These are phyloP conservation scores for Lampropteryx suffumata DNA, from an alignment of 2,888 invertebrate species.

Conservation along the genomic window DNA sequence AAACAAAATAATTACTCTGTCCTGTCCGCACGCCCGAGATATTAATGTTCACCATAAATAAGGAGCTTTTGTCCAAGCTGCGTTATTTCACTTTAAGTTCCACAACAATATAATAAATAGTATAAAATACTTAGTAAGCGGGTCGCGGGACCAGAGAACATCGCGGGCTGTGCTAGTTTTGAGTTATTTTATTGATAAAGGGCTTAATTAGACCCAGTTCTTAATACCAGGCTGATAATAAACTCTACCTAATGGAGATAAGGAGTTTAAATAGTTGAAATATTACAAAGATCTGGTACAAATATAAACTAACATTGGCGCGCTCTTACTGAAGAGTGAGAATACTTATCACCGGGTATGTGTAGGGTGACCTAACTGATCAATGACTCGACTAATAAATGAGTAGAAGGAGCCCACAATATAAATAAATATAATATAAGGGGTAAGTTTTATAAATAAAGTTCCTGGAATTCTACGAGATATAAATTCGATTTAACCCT, in stretches of 20 bases:
- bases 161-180: not conserved
- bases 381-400: too few relatives aligned
- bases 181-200: not conserved
- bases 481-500: constrained; percentile 4
- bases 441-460: constrained; percentile 7
- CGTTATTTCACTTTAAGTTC: constrained; percentile 47
- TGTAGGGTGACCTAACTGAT: too few relatives aligned
- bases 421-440: too few relatives aligned
- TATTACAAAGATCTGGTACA: too few relatives aligned
- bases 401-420: too few relatives aligned
- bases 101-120: constrained; percentile 23
- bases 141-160: not conserved
- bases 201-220: too few relatives aligned
- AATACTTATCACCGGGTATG: too few relatives aligned
- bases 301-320: too few relatives aligned
- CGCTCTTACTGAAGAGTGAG: too few relatives aligned
- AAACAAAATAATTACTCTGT: constrained; percentile 42
- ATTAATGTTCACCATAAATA: constrained; percentile 55
- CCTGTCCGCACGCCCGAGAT: constrained; percentile 49
- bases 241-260: too few relatives aligned
- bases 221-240: too few relatives aligned
- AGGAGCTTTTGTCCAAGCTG: constrained; percentile 46
- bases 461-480: not conserved
- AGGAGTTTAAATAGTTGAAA: too few relatives aligned
- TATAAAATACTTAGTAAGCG: constrained; percentile 5